phyloP scores from a whole-genome alignment of 2,797 vertebrate genomes.

The Acestrorhynchus altus region DNA sequence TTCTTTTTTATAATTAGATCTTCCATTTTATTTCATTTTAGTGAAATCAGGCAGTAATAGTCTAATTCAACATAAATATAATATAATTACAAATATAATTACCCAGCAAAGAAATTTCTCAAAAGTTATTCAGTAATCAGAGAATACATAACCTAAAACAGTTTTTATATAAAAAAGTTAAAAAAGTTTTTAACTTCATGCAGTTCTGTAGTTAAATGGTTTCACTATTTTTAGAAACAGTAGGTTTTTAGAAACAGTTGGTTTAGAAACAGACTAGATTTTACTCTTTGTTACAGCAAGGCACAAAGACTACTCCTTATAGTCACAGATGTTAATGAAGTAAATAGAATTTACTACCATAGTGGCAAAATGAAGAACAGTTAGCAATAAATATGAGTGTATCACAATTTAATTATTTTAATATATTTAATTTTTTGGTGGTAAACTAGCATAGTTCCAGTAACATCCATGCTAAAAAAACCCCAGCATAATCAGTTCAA shows the following conservation, averaged over 20 bases:
- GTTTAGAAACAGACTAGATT: too few species aligned
- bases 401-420: neutral
- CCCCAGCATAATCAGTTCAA: too few species aligned
- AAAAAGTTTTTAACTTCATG: slow-evolving; percentile 23
- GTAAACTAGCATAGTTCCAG: too few species aligned
- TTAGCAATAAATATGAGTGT: slow-evolving; percentile 17
- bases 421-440: too few species aligned
- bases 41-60: neutral
- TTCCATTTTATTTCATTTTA: neutral
- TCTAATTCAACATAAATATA: neutral
- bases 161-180: too few species aligned
- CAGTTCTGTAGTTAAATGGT: slow-evolving; percentile 21
- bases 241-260: neutral
- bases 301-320: too few species aligned
- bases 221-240: too few species aligned
- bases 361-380: neutral
- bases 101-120: neutral
- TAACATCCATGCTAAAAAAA: too few species aligned
- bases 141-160: slow-evolving; percentile 11
- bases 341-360: slow-evolving; percentile 36
- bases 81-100: neutral
- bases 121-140: slow-evolving; percentile 26
- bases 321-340: slow-evolving; percentile 37
- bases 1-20: neutral
- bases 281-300: too few species aligned